Conservation (phyloP, 2,797 vertebrate genomes). For the Limosa lapponica region DNA sequence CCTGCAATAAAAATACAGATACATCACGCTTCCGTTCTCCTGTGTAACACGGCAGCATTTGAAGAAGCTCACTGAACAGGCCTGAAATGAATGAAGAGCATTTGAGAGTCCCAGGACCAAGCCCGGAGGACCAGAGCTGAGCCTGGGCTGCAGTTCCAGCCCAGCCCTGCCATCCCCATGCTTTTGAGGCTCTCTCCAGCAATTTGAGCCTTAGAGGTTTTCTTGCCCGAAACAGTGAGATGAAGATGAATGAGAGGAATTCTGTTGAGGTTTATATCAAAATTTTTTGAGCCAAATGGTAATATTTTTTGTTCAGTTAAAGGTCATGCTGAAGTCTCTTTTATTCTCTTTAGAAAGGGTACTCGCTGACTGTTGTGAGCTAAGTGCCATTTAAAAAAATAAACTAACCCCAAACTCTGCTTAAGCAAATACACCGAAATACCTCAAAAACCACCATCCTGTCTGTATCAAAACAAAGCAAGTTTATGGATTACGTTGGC, state of each 20-base stretch:
- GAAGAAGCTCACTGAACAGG: neutral
- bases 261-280: neutral
- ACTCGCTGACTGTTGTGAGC: neutral
- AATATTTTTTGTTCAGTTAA: neutral
- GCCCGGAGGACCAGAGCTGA: neutral
- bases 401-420: neutral
- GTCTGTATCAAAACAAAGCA: slow-evolving; percentile 5
- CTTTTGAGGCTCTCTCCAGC: neutral
- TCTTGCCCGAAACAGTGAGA: neutral
- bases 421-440: neutral
- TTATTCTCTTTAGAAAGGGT: slow-evolving; percentile 2
- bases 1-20: slow-evolving; percentile 57
- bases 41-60: neutral
- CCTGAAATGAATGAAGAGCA: neutral
- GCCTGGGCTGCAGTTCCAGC: neutral
- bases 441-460: slow-evolving; percentile 6
- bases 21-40: neutral
- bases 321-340: slow-evolving; percentile 5
- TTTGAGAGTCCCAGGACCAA: neutral
- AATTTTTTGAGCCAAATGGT: neutral
- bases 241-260: neutral
- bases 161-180: neutral
- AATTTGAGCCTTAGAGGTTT: neutral
- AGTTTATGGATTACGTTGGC: slow-evolving; percentile 11
- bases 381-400: neutral